A percentile compares a stretch with the other conserved stretches of the same genome.
These are phyloP conservation scores for Belonocnema kinseyi DNA, from an alignment of 1,140 invertebrate genomes.

Conservation along the genomic window DNA sequence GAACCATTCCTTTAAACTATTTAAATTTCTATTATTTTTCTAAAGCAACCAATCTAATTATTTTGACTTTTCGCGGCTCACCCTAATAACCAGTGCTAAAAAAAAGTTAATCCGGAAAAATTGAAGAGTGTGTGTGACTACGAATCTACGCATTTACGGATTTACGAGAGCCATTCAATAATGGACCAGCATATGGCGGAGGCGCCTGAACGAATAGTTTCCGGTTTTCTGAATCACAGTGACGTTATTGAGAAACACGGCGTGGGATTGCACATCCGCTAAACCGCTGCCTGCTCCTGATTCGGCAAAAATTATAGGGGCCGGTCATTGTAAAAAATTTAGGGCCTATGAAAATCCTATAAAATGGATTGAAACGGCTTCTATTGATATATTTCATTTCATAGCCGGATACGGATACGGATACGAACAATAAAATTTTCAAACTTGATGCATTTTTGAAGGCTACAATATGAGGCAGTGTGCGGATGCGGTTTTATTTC, in stretches of 20 bases:
- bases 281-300: conserved; percentile 22
- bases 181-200: conserved; percentile 43
- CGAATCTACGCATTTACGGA: neutral
- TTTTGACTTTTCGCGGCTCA: too few relatives aligned
- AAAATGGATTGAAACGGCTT: conserved; percentile 1
- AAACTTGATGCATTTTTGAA: conserved; percentile 13
- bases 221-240: conserved; percentile 60
- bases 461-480: conserved; percentile 48
- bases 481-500: conserved; percentile 41
- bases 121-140: neutral
- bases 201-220: conserved; percentile 48
- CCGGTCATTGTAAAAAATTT: conserved; percentile 1
- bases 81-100: too few relatives aligned
- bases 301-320: conserved; percentile 12
- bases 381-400: neutral
- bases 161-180: conserved; percentile 33
- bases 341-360: neutral
- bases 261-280: conserved; percentile 36
- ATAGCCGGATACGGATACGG: neutral
- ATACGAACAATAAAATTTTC: conserved; percentile 12
- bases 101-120: too few relatives aligned
- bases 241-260: conserved; percentile 53
- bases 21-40: too few relatives aligned
- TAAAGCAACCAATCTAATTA: too few relatives aligned
- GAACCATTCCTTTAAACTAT: too few relatives aligned